A percentile compares a stretch with the other conserved stretches of the same genome.
phyloP scores from a whole-genome alignment of 2,113 vertebrate species.

The Acanthisitta chloris region DNA sequence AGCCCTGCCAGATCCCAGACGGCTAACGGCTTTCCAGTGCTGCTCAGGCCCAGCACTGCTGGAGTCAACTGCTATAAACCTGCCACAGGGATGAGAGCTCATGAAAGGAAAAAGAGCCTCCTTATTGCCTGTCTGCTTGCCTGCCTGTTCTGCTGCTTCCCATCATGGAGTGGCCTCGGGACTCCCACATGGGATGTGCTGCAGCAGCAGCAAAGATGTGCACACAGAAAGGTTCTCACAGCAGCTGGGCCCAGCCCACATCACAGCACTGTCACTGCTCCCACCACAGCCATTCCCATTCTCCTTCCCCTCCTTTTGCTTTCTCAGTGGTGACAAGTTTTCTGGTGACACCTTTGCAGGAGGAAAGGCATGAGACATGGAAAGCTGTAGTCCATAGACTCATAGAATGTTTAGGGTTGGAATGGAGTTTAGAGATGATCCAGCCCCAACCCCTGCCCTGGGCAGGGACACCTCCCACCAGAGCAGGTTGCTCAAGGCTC shows the following conservation, averaged over 20 bases:
- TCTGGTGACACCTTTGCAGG: not conserved
- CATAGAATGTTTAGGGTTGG: too few relatives aligned
- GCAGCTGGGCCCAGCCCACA: not conserved
- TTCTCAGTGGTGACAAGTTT: not conserved
- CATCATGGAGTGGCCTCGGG: not conserved
- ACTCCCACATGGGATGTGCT: not conserved
- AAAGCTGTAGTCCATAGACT: not conserved
- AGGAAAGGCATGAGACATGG: not conserved
- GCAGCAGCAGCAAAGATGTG: not conserved
- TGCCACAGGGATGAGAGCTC: not conserved
- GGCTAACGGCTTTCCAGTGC: not conserved
- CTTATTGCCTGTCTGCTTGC: slow-evolving; percentile 30
- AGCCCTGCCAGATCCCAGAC: not conserved
- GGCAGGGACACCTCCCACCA: too few relatives aligned
- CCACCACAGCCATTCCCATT: not conserved
- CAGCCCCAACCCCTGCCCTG: too few relatives aligned
- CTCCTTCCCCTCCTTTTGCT: not conserved
- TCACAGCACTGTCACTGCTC: not conserved
- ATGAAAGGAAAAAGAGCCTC: not conserved
- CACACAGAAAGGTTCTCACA: not conserved
- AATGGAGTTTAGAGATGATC: too few relatives aligned
- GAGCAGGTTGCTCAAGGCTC: too few relatives aligned
- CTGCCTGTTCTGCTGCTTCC: slow-evolving; percentile 23
- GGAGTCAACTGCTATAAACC: slow-evolving; percentile 35
- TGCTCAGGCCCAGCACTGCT: not conserved